Percentiles rank a stretch among this genome's conserved stretches.
Conservation (phyloP, 2,113 vertebrate species). For the Suricata suricatta region DNA sequence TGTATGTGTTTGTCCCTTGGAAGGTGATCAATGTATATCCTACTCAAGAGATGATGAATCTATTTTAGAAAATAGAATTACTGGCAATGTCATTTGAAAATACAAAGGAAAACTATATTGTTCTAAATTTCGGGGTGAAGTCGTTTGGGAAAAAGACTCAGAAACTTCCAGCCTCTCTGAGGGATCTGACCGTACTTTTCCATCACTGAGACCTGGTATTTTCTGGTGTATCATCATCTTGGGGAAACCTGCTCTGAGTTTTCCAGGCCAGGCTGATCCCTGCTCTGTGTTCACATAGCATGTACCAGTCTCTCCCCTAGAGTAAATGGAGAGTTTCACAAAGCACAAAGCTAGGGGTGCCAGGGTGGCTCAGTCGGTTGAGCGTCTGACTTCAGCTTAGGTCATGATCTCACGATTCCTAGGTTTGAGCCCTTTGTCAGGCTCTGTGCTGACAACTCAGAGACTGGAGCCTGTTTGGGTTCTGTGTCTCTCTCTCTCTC, state of each 20-base stretch:
- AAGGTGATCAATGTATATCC: not conserved
- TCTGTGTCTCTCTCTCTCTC: too few species aligned
- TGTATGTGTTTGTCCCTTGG: not conserved
- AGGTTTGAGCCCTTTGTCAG: too few species aligned
- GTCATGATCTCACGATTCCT: too few species aligned
- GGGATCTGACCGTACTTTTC: not conserved
- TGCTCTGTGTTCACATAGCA: not conserved
- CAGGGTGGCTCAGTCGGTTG: too few species aligned
- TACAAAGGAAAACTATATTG: not conserved
- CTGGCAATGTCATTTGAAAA: not conserved
- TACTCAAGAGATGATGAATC: not conserved
- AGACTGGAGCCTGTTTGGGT: too few species aligned
- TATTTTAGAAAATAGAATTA: slow-evolving; percentile 15
- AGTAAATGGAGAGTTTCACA: not conserved
- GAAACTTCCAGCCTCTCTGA: not conserved
- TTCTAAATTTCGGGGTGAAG: not conserved
- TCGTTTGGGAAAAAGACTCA: not conserved
- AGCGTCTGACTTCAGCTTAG: too few species aligned
- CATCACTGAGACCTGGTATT: not conserved
- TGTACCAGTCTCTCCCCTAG: not conserved
- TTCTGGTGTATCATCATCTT: not conserved
- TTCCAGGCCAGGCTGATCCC: not conserved
- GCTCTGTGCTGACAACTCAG: too few species aligned
- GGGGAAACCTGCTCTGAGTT: not conserved
- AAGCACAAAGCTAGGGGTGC: not conserved